Evolutionary conservation across 2,113 vertebrate genomes (phyloP), one percentile per base, ranked within the genome.

Genomic region (Zeus faber): DNA sequence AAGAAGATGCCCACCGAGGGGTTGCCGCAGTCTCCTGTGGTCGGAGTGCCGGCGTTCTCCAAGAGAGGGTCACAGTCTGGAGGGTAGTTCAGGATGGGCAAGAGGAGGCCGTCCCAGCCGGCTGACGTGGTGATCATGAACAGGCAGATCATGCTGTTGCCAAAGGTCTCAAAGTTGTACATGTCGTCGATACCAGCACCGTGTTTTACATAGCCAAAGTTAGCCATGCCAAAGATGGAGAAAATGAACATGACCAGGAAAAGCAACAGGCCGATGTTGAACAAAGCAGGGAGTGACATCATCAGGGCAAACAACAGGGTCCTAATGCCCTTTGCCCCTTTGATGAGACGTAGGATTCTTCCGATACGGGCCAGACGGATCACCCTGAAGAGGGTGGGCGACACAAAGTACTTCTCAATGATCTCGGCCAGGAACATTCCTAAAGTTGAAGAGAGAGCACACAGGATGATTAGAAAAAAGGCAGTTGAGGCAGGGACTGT

Each of bases 161-260:
- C 97, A 2, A 99, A 99, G 0, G 97, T 99, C 86, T 99, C 96
- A 13, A 99, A 99, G 70, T 99, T 99, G 91, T 98, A 99, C 96
- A 99, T 90, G 62, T 99, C 96, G 0, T 99, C 96, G 0, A 98
- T 99, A 71, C 96, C 96, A 0, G 92, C 87, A 67, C 93, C 94
- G 0, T 97, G 89, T 81, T 95, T 98, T 53, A 99, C 97, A 1
- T 99, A 99, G 20, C 95, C 95, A 26, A 99, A 99, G 80, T 99
- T 99, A 29, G 97, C 98, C 97, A 99, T 99, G 66, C 97, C 97
- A 0, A 99, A 99, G 82, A 99, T 99, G 76, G 97, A 97, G 87
- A 95, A 99, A 86, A 99, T 99, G 89, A 99, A 99, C 97, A 99
- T 98, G 84, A 99, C 97, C 55, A 99, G 63, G 87, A 99, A 99